These are phyloP conservation scores for Sprattus sprattus DNA, from an alignment of 2,113 vertebrate genomes.

Conservation along the genomic window DNA sequence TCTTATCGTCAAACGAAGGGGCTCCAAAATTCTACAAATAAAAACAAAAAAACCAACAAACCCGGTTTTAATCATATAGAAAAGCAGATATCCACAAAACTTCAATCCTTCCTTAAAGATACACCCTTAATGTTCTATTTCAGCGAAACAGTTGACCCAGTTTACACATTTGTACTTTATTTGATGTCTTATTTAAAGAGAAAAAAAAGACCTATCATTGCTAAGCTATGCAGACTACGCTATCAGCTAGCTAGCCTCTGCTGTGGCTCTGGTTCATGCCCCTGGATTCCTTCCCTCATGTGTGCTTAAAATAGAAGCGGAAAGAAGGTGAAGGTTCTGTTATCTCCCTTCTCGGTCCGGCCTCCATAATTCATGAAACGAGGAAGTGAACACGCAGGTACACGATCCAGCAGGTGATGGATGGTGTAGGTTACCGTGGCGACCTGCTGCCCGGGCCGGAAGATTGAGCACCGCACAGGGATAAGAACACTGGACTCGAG, in stretches of 20 bases:
- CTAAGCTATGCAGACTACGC: too few species aligned
- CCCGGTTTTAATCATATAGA: too few species aligned
- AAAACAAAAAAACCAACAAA: too few species aligned
- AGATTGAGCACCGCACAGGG: background rate
- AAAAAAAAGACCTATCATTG: too few species aligned
- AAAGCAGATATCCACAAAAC: too few species aligned
- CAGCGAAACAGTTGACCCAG: too few species aligned
- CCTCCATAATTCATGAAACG: background rate
- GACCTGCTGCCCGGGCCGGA: background rate
- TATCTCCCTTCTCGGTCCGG: background rate
- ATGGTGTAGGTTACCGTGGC: background rate
- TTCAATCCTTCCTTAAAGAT: too few species aligned
- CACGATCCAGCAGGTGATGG: background rate
- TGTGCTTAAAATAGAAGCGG: background rate
- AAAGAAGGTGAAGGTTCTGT: background rate
- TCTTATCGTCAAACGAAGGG: conserved; percentile 95
- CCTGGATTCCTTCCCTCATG: background rate
- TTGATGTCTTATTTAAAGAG: too few species aligned
- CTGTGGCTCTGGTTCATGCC: background rate
- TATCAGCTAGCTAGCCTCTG: background rate
- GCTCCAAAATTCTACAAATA: conserved; percentile 91
- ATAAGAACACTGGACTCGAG: background rate
- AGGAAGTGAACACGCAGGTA: background rate
- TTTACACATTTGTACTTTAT: too few species aligned
- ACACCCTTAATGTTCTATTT: too few species aligned